Evolutionary conservation across 2,888 invertebrate genomes (phyloP), one percentile per base, ranked within the genome.

Genomic region (Theodoxus fluviatilis): DNA sequence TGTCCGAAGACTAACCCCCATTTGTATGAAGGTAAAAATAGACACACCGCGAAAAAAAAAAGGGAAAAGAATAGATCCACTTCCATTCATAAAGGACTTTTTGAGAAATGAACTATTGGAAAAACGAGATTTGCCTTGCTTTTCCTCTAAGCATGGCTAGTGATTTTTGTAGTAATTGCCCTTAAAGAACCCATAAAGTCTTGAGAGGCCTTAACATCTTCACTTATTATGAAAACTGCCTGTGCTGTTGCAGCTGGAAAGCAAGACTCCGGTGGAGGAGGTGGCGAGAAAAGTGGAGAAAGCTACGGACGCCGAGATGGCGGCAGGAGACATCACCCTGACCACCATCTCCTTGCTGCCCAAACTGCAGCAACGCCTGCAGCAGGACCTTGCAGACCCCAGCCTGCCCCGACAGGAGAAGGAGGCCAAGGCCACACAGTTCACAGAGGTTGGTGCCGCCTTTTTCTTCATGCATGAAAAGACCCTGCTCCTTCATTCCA

Each of bases 391-490:
- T 52, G 68, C 40, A 47, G 18, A 43, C 7, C 35, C 22, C 38
- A 22, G 82, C 69, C 75, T 79, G 49, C 70, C 76, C 6, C 33
- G 25, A 22, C 28, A 72, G 37, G 68, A 69, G 33, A 78, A 69
- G 67, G 77, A 75, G 68, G 76, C 80, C 63, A 74, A 75, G 47
- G 75, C 80, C 7, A 74, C 80, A 25, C 80, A 79, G 37, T 78
- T 84, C 66, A 78, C 78, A 52, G 76, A 80, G 79, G 83, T 83
- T 67, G 66, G 74, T n/a, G n/a, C n/a, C n/a, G n/a, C n/a, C n/a
- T n/a, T 57, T 0, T 40, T 57, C 12, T 7, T 43, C 33, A 22
- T 49, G 22, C 49, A 64, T 7, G 0, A 18, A 18, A 3, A 28
- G 18, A 3, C n/a, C 9, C 18, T 28, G 37, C 67, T 59, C 65